Base-by-base conservation (phyloP, 2,888 invertebrate genomes). In the Plagiodera versicolora region DNA sequence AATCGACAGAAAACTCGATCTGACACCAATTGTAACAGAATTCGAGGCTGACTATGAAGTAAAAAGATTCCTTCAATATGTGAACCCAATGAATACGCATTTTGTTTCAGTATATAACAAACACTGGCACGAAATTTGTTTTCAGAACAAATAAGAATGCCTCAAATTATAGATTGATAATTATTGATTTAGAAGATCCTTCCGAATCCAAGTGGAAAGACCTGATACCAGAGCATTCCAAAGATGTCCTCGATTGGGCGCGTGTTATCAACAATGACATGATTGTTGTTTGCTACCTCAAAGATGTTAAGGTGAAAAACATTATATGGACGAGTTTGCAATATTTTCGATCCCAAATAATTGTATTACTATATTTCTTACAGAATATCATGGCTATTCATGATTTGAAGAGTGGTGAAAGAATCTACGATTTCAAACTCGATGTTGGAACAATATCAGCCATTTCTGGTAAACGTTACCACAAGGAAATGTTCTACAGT, bases 1-100 rank as follows among this genome's bases (percentile, higher is more conserved):
- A 58, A 86, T 96, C 63, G 78, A 75, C 44, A 87, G 85, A 28
- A 86, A 85, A 73, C 80, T 93, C 56, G 81, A 86, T 8, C 85
- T 95, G 56, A 89, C 87, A 54, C 90, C 92, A 78, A 86, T 98
- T 67, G 90, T 98, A 56, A 88, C 89, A 74, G 90, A 92, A 78
- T 91, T 96, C 78, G 95, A 96, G 80, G 93, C 95, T 0, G 96
- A 96, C 80, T 98, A 94, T 80, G 92, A 95, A 83, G 95, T 94
- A 75, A 76, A n/a, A 10, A 32, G n/a, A 10, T 11, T 32, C 5
- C 32, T 10, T 32, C 10, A 32, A 9, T 9, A 32, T 44, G 35
- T 39, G 4, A n/a, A 18, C n/a, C 14, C 39, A 19, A 10, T 32
- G n/a, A 17, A 35, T 19, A 32, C 20, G 32, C 17, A 35, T 56